Percentiles rank a stretch among this genome's conserved stretches.
Conservation (phyloP, 1,140 invertebrate genomes). For the Drosophila subobscura region DNA sequence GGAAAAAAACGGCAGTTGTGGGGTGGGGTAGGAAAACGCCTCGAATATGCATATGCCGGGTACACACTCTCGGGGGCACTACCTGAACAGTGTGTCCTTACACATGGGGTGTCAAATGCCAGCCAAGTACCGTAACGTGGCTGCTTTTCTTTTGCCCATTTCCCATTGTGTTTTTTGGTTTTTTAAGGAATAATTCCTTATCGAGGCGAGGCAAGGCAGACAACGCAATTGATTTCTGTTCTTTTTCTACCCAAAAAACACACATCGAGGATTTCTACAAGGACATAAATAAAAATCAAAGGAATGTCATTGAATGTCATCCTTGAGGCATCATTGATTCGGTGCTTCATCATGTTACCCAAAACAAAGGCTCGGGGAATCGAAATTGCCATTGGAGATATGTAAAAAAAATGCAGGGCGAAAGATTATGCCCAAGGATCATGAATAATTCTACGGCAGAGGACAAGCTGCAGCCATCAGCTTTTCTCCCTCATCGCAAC, state of each 20-base stretch:
- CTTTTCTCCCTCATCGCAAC: conserved; percentile 27
- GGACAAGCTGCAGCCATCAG: conserved; percentile 23
- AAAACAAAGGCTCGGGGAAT: conserved; percentile 46
- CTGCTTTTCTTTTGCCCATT: conserved; percentile 36
- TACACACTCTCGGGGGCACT: conserved; percentile 17
- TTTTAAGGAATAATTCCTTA: conserved; percentile 68
- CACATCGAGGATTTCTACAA: conserved; percentile 24
- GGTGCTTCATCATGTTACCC: conserved; percentile 75
- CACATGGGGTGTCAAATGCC: conserved; percentile 70
- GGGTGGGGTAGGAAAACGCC: conserved; percentile 45
- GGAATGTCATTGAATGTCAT: conserved; percentile 72
- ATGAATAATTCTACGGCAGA: conserved; percentile 48
- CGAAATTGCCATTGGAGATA: conserved; percentile 64
- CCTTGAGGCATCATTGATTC: conserved; percentile 37
- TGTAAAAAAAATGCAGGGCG: conserved; percentile 40
- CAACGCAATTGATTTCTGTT: conserved; percentile 77
- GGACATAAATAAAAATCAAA: conserved; percentile 70
- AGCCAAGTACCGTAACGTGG: conserved; percentile 64
- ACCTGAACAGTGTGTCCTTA: conserved; percentile 56
- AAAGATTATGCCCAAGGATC: conserved; percentile 52
- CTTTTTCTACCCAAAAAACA: conserved; percentile 71
- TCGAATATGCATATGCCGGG: conserved; percentile 58
- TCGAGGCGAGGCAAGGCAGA: conserved; percentile 37
- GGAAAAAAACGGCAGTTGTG: conserved; percentile 54
- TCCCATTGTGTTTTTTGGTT: conserved; percentile 51